Conservation (phyloP, 2,797 vertebrate species). For the Peromyscus nudipes region DNA sequence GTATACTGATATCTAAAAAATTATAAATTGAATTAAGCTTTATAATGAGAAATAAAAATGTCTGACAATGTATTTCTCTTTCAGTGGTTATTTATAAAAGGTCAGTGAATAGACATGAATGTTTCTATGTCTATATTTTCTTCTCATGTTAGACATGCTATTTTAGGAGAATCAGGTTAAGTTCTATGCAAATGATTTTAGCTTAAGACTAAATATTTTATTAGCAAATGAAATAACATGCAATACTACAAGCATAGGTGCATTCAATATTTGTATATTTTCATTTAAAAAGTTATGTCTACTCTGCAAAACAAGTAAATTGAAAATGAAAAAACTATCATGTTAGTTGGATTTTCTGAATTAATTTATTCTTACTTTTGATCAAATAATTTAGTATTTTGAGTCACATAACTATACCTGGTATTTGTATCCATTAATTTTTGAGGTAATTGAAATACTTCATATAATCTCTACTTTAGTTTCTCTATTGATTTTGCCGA, state of each 20-base stretch:
- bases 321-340: slow-evolving; percentile 12
- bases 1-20: neutral
- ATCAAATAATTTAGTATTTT: slow-evolving; percentile 52
- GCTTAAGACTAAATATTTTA: slow-evolving; percentile 20
- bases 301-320: slow-evolving; percentile 29
- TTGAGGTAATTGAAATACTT: slow-evolving; percentile 43
- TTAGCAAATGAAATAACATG: slow-evolving; percentile 21
- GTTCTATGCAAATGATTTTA: slow-evolving; percentile 53
- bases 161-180: neutral
- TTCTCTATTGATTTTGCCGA: slow-evolving; percentile 17
- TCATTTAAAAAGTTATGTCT: neutral
- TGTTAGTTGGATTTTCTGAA: slow-evolving; percentile 41
- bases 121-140: neutral
- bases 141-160: neutral
- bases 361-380: slow-evolving; percentile 20
- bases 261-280: slow-evolving; percentile 11
- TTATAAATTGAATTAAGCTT: slow-evolving; percentile 27
- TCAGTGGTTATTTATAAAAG: neutral
- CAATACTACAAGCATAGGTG: neutral
- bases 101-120: neutral
- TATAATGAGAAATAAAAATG: slow-evolving; percentile 22
- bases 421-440: neutral
- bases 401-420: slow-evolving; percentile 28
- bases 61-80: slow-evolving; percentile 1
- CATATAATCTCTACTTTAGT: neutral